These are phyloP conservation scores for Polia nebulosa DNA, from an alignment of 2,888 invertebrate species.

Conservation along the genomic window DNA sequence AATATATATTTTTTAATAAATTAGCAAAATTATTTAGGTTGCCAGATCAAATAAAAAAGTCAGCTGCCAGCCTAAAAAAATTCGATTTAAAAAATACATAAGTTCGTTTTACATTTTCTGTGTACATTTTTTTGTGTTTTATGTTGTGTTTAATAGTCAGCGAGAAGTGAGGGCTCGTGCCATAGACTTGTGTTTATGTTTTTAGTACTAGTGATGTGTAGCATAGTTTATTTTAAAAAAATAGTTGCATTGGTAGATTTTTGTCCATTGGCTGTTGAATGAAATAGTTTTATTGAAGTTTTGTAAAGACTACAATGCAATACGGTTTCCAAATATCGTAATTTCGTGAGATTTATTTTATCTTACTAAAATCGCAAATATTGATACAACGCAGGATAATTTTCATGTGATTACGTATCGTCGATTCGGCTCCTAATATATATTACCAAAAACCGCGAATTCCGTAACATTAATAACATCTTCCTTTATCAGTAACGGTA, in stretches of 20 bases:
- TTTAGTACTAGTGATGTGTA: constrained; percentile 61
- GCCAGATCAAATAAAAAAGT: neutral
- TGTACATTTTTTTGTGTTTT: constrained; percentile 68
- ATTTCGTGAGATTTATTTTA: neutral
- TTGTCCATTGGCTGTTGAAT: constrained; percentile 58
- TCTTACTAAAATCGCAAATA: neutral
- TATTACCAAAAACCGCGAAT: too few relatives aligned
- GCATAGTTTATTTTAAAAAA: constrained; percentile 13
- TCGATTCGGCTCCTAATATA: too few relatives aligned
- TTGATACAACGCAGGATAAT: too few relatives aligned
- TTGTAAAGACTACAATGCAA: constrained; percentile 9
- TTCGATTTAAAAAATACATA: constrained; percentile 9
- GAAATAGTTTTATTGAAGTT: constrained; percentile 14
- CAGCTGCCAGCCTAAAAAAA: neutral
- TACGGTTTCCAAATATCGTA: constrained; percentile 2
- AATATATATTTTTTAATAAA: neutral
- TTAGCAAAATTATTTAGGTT: neutral
- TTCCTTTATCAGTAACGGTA: too few relatives aligned
- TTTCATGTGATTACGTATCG: too few relatives aligned
- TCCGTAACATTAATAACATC: too few relatives aligned
- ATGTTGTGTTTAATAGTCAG: constrained; percentile 78
- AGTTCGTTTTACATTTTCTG: constrained; percentile 55
- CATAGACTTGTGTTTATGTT: constrained; percentile 66
- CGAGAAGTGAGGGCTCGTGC: constrained; percentile 79
- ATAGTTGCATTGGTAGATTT: constrained; percentile 57